Evolutionary conservation across 2,797 vertebrate species (phyloP), one percentile per base, ranked within the genome.

Genomic region (Neosalanx taihuensis): DNA sequence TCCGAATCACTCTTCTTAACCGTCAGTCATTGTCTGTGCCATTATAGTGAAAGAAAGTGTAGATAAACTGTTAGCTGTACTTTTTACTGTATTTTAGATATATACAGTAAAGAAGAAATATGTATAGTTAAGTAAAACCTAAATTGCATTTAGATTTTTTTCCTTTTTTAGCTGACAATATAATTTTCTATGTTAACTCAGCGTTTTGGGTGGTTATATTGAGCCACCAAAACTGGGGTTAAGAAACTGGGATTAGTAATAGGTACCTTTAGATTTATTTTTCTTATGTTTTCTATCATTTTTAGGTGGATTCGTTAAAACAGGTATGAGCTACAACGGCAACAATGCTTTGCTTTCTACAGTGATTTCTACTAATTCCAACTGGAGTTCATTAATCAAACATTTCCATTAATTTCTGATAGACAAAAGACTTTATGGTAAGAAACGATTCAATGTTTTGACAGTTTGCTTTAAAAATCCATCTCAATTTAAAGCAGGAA

Each of bases 271-370:
- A 49, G 31, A 66, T 30, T 67, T 72, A n/a, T 31, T 33, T 64
- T 29, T 68, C 17, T 74, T 17, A 13, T 74, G 20, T 77, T 76
- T 51, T 60, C 30, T 75, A n/a, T 58, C 13, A 51, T 59, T 87
- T 87, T 71, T 70, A 93, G 92, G 91, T 82, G 91, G 85, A 87
- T 92, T 93, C 37, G 35, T 90, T 1, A 90, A 83, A 75, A 92
- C 91, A 89, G 91, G 92, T 93, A 84, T 57, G 46, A 35, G 58
- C 56, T 17, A 26, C 64, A 12, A 53, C 67, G 17, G 23, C 29
- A 68, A 71, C 35, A 20, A 37, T 30, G 1, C 26, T 23, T 35
- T 53, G 30, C 46, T 56, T 51, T 41, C 23, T 61, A 60, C 46
- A 37, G 30, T 57, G 30, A 61, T 61, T 61, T 57, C 51, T 57